These are phyloP conservation scores for Ochropleura leucogaster DNA, from an alignment of 2,888 invertebrate species.

Conservation along the genomic window DNA sequence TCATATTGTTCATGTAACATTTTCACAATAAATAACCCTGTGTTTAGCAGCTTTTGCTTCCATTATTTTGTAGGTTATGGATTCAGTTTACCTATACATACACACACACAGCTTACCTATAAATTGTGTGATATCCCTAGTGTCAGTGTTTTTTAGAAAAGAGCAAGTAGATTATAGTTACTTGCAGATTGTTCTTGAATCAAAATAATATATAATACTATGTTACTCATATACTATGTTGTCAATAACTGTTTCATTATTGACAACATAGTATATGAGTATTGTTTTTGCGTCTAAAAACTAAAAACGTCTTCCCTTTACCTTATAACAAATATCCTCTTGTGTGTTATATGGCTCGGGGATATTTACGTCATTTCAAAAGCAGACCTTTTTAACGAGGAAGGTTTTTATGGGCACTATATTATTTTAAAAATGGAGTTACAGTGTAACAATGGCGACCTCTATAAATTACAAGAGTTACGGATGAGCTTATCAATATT, in stretches of 20 bases:
- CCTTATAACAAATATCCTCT: not conserved
- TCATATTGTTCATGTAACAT: constrained; percentile 6
- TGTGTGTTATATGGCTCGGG: not conserved
- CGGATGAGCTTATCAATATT: not conserved
- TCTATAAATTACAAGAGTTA: not conserved
- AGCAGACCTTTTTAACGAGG: not conserved
- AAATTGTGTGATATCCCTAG: too few species aligned
- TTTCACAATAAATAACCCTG: not conserved
- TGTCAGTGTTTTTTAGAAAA: too few species aligned
- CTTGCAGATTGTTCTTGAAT: too few species aligned
- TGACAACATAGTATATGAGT: not conserved
- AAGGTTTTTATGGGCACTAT: not conserved
- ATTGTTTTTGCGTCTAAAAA: not conserved
- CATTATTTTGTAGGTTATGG: not conserved
- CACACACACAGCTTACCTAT: too few species aligned
- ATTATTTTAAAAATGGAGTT: not conserved
- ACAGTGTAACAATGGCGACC: not conserved
- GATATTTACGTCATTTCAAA: constrained; percentile 13
- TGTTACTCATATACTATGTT: too few species aligned
- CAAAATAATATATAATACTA: too few species aligned
- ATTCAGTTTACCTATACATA: not conserved
- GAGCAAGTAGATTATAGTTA: too few species aligned
- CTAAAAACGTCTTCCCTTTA: not conserved
- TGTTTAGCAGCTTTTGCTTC: not conserved
- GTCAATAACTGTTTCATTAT: too few species aligned